A percentile compares a stretch with the other conserved stretches of the same genome.
These are phyloP conservation scores for Arizona elegans DNA, from an alignment of 2,113 vertebrate genomes.

Conservation along the genomic window DNA sequence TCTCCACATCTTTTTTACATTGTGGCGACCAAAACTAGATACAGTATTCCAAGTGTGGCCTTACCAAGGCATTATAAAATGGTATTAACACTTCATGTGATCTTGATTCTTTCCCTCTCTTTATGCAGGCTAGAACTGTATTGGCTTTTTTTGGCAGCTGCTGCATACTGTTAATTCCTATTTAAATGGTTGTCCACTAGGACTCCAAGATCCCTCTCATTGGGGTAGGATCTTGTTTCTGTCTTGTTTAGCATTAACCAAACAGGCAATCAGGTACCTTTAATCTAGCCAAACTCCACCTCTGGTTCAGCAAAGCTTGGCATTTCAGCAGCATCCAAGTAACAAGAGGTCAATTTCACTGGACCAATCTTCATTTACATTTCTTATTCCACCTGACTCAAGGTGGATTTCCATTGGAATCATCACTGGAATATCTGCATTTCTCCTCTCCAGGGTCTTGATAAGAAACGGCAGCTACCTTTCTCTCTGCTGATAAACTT, in stretches of 20 bases:
- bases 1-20: too few relatives aligned
- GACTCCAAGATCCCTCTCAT: too few relatives aligned
- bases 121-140: too few relatives aligned
- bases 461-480: neutral
- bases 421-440: neutral
- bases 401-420: neutral
- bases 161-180: too few relatives aligned
- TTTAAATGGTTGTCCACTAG: too few relatives aligned
- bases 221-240: neutral
- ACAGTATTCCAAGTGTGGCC: too few relatives aligned
- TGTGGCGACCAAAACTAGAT: too few relatives aligned
- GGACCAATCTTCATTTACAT: too few relatives aligned
- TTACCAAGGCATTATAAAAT: too few relatives aligned
- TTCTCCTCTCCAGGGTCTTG: neutral
- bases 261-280: neutral
- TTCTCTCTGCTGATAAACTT: constrained; percentile 2
- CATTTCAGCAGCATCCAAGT: neutral
- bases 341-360: neutral
- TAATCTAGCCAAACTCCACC: neutral
- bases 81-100: too few relatives aligned
- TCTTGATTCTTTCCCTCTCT: too few relatives aligned
- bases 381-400: neutral
- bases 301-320: neutral
- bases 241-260: neutral
- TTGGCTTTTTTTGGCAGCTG: too few relatives aligned